phyloP scores from a whole-genome alignment of 2,888 invertebrate genomes.

The Eurytoma californica region DNA sequence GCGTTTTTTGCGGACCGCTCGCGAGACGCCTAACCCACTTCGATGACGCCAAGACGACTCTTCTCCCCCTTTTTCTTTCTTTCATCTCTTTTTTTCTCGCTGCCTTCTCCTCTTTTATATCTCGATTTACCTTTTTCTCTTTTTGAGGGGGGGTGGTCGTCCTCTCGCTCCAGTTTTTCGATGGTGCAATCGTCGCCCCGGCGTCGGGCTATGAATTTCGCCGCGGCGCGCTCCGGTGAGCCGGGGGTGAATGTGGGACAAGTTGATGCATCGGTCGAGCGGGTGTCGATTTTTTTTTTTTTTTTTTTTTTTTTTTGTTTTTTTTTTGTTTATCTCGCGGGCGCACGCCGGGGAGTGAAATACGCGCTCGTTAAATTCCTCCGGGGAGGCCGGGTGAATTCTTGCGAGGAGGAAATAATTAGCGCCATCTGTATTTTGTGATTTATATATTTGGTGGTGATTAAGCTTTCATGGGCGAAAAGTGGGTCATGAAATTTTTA shows the following conservation, averaged over 20 bases:
- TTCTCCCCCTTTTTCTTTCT: background rate
- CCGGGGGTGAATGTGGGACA: constrained; percentile 11
- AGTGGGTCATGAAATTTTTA: no score
- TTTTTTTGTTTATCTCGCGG: background rate
- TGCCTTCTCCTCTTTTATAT: background rate
- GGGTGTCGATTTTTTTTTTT: background rate
- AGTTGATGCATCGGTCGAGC: constrained; percentile 8
- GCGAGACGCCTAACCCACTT: background rate
- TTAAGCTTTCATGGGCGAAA: no score
- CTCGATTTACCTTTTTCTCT: background rate
- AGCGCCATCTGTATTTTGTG: no score
- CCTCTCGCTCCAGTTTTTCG: constrained; percentile 15
- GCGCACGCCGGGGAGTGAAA: background rate
- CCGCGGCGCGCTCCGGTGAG: background rate
- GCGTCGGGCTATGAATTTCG: constrained; percentile 10
- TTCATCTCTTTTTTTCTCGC: background rate
- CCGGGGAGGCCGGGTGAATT: no score
- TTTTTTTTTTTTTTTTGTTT: background rate
- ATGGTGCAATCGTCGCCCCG: constrained; percentile 13
- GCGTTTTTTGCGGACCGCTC: background rate
- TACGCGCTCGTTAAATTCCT: no score
- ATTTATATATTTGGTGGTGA: no score
- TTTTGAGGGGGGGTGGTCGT: background rate
- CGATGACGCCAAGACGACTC: background rate
- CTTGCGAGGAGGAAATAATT: no score